These are phyloP conservation scores for Tipula lateralis DNA, from an alignment of 2,888 invertebrate species.

Conservation along the genomic window DNA sequence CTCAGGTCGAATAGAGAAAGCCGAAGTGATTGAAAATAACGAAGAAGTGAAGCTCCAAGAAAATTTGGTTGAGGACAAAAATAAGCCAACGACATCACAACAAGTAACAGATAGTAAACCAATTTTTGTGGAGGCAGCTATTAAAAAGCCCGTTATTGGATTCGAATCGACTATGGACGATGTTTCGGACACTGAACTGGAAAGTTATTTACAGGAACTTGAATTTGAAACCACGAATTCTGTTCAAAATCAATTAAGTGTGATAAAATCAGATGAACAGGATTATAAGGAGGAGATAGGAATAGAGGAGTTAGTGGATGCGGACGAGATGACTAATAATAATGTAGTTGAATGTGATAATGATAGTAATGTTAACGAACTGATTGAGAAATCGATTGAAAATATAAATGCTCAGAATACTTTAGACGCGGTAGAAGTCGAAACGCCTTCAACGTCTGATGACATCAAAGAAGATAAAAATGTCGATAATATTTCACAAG, in stretches of 20 bases:
- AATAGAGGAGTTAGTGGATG: not conserved
- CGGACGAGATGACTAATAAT: not conserved
- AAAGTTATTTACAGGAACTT: conserved; percentile 49
- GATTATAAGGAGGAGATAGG: not conserved
- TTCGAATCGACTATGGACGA: conserved; percentile 51
- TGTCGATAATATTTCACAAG: conserved; percentile 48
- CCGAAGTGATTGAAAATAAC: not conserved
- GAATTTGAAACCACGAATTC: conserved; percentile 36
- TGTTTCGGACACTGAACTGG: conserved; percentile 49
- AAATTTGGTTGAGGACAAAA: not conserved
- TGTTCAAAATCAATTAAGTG: not conserved
- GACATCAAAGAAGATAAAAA: conserved; percentile 36
- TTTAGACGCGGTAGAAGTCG: conserved; percentile 34
- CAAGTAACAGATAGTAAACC: not conserved
- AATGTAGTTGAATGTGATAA: not conserved
- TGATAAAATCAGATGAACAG: not conserved
- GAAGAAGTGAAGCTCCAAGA: not conserved
- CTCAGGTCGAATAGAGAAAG: not conserved
- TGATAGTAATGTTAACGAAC: not conserved
- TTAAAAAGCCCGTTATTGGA: conserved; percentile 37
- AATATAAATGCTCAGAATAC: conserved; percentile 38
- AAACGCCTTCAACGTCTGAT: not conserved
- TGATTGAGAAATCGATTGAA: conserved; percentile 26
- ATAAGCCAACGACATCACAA: not conserved
- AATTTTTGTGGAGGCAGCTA: not conserved